Evolutionary conservation across 2,113 vertebrate genomes (phyloP).

Genomic region (Sigmodon hispidus): DNA sequence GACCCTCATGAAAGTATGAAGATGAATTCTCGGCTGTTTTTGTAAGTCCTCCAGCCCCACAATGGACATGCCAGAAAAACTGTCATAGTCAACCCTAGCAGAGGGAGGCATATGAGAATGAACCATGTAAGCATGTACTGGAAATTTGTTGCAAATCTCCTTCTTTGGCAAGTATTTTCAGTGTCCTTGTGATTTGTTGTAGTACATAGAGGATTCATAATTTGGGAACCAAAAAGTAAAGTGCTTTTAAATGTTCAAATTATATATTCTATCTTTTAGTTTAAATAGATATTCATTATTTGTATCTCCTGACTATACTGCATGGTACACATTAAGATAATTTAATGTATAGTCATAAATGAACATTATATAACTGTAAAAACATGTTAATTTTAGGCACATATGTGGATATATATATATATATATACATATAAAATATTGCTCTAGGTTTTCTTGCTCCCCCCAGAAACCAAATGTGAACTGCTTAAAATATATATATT

Average conservation of each 20-base stretch:
- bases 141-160: not conserved
- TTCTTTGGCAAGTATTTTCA: not conserved
- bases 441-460: not conserved
- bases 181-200: not conserved
- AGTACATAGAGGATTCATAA: not conserved
- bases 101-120: not conserved
- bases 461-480: not conserved
- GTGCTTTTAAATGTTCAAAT: not conserved
- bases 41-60: rapidly evolving
- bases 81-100: not conserved
- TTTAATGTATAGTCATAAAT: not conserved
- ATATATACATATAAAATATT: not conserved
- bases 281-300: not conserved
- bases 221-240: not conserved
- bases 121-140: not conserved
- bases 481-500: not conserved
- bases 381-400: not conserved
- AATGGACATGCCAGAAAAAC: not conserved
- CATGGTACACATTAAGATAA: not conserved
- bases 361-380: not conserved
- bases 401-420: not conserved
- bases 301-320: not conserved
- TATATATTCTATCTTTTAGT: not conserved
- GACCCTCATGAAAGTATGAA: not conserved
- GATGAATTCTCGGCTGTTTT: not conserved